Evolutionary conservation across 2,113 vertebrate genomes (phyloP).

Genomic region (Dasyprocta punctata): DNA sequence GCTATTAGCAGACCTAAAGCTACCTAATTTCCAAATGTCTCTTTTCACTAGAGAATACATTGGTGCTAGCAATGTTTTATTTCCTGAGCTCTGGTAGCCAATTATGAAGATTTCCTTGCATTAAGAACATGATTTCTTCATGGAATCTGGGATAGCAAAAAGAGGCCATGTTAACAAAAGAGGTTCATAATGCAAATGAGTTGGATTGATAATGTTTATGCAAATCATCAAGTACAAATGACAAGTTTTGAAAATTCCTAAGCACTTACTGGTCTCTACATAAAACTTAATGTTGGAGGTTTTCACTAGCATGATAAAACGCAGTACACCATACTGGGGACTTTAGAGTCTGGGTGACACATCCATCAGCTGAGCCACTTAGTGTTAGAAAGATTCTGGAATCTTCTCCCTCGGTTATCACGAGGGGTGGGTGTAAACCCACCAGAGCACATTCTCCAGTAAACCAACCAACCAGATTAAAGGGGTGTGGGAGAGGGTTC

Average conservation of each 20-base stretch:
- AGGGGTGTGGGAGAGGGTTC: constrained; percentile 42
- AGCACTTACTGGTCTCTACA: background rate
- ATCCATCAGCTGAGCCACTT: constrained; percentile 8
- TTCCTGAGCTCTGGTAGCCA: constrained; percentile 12
- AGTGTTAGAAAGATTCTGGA: constrained; percentile 43
- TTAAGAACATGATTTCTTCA: background rate
- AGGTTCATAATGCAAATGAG: background rate
- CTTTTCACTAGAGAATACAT: constrained; percentile 16
- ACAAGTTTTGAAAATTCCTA: background rate
- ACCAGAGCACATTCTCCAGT: constrained; percentile 42
- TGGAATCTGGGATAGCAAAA: background rate
- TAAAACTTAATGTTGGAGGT: background rate
- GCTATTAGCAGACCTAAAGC: background rate
- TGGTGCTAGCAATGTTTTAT: background rate
- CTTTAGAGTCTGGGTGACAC: background rate
- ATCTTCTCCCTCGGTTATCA: constrained; percentile 69
- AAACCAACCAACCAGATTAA: constrained; percentile 69
- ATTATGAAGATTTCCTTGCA: constrained; percentile 4
- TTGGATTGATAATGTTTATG: background rate
- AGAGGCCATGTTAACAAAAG: background rate
- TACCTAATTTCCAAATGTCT: constrained; percentile 33
- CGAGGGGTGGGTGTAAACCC: constrained; percentile 42
- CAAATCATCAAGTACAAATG: constrained; percentile 32
- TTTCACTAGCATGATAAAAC: constrained; percentile 19
- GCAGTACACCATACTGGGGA: background rate